Base-by-base conservation (phyloP, 2,888 invertebrate genomes). In the Drosophila anomelani region DNA sequence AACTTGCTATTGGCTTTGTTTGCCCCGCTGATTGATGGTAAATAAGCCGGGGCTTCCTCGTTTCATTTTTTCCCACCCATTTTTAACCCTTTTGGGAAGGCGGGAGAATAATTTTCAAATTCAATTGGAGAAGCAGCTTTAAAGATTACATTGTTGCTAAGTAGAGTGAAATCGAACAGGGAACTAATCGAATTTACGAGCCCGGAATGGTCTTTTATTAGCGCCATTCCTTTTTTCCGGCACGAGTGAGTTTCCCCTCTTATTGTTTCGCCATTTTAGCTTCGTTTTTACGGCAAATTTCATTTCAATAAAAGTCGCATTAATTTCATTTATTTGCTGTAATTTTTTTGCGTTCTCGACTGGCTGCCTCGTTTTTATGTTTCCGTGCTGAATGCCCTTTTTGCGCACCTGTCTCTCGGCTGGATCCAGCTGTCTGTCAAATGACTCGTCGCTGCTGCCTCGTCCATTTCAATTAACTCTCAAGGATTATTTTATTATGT, bases 401-500 rank as follows among this genome's bases (percentile, higher is more conserved):
- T 47, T 41, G 41, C 41, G 12, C 69, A 83, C 79, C 77, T 84
- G 83, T 75, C 88, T 77, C 88, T 67, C 62, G 59, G 55, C 69
- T 69, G 77, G 75, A 77, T 74, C 63, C 73, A 73, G 56, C 63
- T 57, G 73, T 73, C 68, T 29, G 56, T 63, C 61, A 53, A 46
- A 66, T 60, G 41, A 20, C 54, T 54, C 20, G n/a, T 26, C 13
- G 46, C n/a, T 41, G 67, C 66, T 58, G 64, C 44, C 74, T 84
- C 76, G 85, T 88, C 81, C 87, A 86, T 85, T 85, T 85, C 85
- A 85, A 85, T 85, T 89, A 89, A 85, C 84, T 78, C 77, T 85
- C 76, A 87, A 89, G 85, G 85, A 85, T 85, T 85, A 85, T 85
- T 85, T 85, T 85, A 85, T 85, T 89, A 89, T 85, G 88, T 85